A percentile compares a stretch with the other conserved stretches of the same genome.
These are phyloP conservation scores for Drosophila heteroneura DNA, from an alignment of 2,888 invertebrate species.

Conservation along the genomic window DNA sequence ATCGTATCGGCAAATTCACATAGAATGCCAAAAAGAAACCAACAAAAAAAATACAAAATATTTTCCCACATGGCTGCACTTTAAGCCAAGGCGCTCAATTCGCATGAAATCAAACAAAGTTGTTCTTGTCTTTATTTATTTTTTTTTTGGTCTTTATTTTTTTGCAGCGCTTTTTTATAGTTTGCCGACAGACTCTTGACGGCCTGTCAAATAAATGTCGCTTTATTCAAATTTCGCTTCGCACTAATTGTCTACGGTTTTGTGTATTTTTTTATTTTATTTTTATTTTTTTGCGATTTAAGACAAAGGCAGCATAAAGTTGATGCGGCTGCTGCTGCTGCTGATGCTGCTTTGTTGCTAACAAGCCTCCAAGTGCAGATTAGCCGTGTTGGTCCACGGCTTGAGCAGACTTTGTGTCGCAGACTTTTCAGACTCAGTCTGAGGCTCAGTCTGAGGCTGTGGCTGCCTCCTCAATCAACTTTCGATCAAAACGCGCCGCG, in stretches of 20 bases:
- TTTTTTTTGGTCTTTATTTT: constrained; percentile 30
- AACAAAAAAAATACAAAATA: constrained; percentile 34
- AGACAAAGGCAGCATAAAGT: constrained; percentile 64
- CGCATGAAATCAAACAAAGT: constrained; percentile 73
- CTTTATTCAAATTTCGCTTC: constrained; percentile 83
- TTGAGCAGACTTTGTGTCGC: constrained; percentile 77
- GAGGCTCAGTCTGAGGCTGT: neutral
- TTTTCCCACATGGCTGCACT: constrained; percentile 78
- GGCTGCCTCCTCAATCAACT: constrained; percentile 72
- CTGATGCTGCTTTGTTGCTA: constrained; percentile 43
- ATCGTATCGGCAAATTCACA: constrained; percentile 34
- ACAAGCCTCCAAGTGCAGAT: constrained; percentile 74
- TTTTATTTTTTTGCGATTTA: constrained; percentile 26
- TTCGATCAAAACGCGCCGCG: constrained; percentile 78
- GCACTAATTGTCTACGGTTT: constrained; percentile 74
- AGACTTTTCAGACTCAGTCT: constrained; percentile 43
- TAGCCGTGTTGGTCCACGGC: constrained; percentile 64
- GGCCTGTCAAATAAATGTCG: constrained; percentile 83
- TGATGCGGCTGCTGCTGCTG: constrained; percentile 40
- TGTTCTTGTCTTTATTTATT: constrained; percentile 39
- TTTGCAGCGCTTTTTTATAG: constrained; percentile 54
- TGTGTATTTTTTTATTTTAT: constrained; percentile 3
- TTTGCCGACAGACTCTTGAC: constrained; percentile 80
- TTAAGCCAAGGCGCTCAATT: constrained; percentile 71
- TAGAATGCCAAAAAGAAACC: constrained; percentile 40